Evolutionary conservation across 2,797 vertebrate genomes (phyloP), one percentile per base, ranked within the genome.

Genomic region (Sebastes melanostomus): DNA sequence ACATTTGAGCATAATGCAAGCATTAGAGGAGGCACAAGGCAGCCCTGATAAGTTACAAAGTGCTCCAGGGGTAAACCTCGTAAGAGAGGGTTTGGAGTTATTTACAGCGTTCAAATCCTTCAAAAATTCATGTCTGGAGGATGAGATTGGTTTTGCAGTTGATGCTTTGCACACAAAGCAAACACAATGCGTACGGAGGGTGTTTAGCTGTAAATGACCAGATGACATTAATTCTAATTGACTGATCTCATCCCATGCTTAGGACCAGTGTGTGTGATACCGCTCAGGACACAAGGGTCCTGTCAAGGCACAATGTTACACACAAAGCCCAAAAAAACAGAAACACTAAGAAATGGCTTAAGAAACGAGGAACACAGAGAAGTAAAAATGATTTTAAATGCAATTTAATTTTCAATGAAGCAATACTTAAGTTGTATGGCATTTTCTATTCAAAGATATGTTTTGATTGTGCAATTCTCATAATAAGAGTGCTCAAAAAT

Each of bases 21-120:
- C 95, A 95, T 94, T 94, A 95, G 95, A 94, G 92, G 92, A 95
- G 92, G 95, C 94, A 95, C 95, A 95, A 96, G 96, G 95, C 94
- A 92, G 94, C 90, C 95, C 94, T 95, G 96, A 96, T 96, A 96
- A 96, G 94, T 96, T 96, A 96, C 96, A 96, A 95, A 96, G 95
- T 95, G 95, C 96, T 95, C 87, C 90, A 78, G 96, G 96, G 95
- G 94, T 96, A 96, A 96, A 96, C 93, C 94, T 94, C 93, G 93
- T 96, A 95, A 95, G 95, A 96, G 95, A 95, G 95, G 94, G 93
- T 96, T 96, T 95, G 95, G 93, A 96, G 96, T 95, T 96, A 95
- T 96, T 96, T 96, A 96, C 94, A 95, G 95, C 91, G 81, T 95
- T 96, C 94, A 95, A 96, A 96, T 96, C 95, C 95, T 95, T 94